Conservation (phyloP, 2,113 vertebrate genomes). For the Dromiciops gliroides region DNA sequence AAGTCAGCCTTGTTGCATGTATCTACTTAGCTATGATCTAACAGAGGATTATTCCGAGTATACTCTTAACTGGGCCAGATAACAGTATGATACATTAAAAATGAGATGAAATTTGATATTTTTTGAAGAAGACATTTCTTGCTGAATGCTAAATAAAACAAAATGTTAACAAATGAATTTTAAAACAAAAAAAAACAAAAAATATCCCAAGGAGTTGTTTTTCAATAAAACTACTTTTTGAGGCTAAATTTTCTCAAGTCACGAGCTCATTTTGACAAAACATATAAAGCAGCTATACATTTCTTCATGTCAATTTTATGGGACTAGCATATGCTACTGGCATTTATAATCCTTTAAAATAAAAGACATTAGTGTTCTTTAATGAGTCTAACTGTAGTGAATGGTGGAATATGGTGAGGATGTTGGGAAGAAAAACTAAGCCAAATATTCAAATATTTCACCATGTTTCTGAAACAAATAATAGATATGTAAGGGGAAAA, state of each 20-base stretch:
- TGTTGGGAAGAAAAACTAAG: constrained; percentile 31
- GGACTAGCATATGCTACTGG: not conserved
- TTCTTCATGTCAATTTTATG: constrained; percentile 38
- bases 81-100: not conserved
- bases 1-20: not conserved
- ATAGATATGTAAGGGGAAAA: not conserved
- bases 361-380: constrained; percentile 4
- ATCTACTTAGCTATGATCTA: constrained; percentile 18
- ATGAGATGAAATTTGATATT: not conserved
- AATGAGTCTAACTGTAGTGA: constrained; percentile 30
- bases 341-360: constrained; percentile 48
- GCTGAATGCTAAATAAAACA: constrained; percentile 6
- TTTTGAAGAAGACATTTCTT: not conserved
- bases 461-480: not conserved
- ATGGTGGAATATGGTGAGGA: not conserved
- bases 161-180: not conserved
- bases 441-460: not conserved
- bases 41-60: not conserved
- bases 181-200: not conserved
- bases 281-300: not conserved
- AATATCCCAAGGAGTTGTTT: not conserved
- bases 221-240: constrained; percentile 14
- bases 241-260: not conserved
- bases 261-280: not conserved
- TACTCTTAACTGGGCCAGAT: constrained; percentile 20